Conservation (phyloP, 2,113 vertebrate genomes). For the Balaeniceps rex region DNA sequence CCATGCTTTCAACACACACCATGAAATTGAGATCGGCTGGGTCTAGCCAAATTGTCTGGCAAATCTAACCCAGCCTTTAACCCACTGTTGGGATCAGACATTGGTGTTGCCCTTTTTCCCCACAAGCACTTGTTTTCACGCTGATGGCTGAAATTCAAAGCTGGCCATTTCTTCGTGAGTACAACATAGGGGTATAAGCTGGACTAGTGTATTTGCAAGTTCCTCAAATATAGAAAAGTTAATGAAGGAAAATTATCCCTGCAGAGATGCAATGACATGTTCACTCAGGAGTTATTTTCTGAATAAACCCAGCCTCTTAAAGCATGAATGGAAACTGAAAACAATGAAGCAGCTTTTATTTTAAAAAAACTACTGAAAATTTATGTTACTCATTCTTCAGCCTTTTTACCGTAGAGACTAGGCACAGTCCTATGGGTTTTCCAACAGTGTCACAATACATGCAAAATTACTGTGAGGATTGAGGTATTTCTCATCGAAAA, state of each 20-base stretch:
- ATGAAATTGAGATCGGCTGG: not conserved
- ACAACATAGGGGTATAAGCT: not conserved
- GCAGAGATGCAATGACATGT: not conserved
- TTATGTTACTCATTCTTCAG: not conserved
- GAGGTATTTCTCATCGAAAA: not conserved
- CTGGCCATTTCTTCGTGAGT: not conserved
- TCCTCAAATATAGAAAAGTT: not conserved
- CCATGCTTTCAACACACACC: not conserved
- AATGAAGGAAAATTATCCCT: not conserved
- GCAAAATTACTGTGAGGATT: not conserved
- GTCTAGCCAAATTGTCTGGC: not conserved
- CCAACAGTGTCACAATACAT: not conserved
- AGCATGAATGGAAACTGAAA: not conserved
- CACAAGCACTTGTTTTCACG: not conserved
- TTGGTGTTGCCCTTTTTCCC: not conserved
- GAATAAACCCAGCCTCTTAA: not conserved
- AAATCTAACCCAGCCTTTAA: not conserved
- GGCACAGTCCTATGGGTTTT: not conserved
- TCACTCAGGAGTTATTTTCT: not conserved
- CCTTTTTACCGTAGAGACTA: not conserved
- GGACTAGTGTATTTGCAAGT: not conserved
- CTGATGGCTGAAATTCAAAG: not conserved
- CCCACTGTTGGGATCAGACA: not conserved
- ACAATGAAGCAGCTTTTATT: not conserved
- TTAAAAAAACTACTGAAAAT: not conserved